These are phyloP conservation scores for Cheirogaleus major DNA, from an alignment of 2,797 vertebrate species.

Conservation along the genomic window DNA sequence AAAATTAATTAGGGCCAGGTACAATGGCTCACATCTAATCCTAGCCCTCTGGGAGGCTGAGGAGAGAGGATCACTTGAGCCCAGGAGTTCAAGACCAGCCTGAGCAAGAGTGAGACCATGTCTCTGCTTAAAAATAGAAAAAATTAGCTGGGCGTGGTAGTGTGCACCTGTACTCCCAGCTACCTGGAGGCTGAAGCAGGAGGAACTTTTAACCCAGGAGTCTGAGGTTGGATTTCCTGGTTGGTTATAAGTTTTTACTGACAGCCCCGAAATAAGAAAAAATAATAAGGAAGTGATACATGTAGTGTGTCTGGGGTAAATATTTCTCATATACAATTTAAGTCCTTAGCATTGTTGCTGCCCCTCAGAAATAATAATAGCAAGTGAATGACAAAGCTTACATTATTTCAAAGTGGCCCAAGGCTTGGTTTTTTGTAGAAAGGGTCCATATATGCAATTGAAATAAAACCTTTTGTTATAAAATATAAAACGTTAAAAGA, in stretches of 20 bases:
- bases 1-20: too few relatives aligned
- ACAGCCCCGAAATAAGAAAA: background rate
- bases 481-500: conserved; percentile 1
- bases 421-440: background rate
- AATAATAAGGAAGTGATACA: background rate
- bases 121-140: too few relatives aligned
- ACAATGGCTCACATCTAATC: too few relatives aligned
- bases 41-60: too few relatives aligned
- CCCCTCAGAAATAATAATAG: background rate
- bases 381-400: background rate
- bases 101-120: too few relatives aligned
- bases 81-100: too few relatives aligned
- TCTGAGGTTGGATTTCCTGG: background rate
- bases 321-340: conserved; percentile 28
- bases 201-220: too few relatives aligned
- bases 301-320: background rate
- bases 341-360: background rate
- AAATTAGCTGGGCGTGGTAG: too few relatives aligned
- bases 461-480: conserved; percentile 34
- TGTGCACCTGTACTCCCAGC: too few relatives aligned
- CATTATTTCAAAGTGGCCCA: conserved; percentile 29
- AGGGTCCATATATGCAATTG: background rate
- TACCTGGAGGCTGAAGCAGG: too few relatives aligned
- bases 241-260: background rate
- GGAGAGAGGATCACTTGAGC: too few relatives aligned